phyloP scores from a whole-genome alignment of 2,888 invertebrate species.

The Trissolcus japonicus region DNA sequence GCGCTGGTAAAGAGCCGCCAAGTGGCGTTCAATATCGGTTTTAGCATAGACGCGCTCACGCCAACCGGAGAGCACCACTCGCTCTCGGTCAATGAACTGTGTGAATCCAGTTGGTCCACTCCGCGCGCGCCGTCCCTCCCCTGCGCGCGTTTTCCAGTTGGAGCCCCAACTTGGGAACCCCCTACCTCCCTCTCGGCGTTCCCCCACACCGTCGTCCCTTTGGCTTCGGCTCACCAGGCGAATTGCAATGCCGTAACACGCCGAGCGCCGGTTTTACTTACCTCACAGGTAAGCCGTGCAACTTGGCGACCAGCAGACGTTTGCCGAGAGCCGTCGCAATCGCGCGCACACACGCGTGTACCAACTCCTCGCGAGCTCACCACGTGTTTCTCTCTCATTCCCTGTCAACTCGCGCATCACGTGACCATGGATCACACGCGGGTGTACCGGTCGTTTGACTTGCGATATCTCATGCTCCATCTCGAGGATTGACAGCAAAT shows the following conservation, averaged over 20 bases:
- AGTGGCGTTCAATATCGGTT: constrained; percentile 59
- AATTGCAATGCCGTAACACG: constrained; percentile 75
- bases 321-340: constrained; percentile 58
- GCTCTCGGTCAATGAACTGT: constrained; percentile 76
- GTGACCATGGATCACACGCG: constrained; percentile 50
- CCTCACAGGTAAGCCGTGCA: constrained; percentile 73
- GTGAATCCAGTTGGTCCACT: constrained; percentile 76
- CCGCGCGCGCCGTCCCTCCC: constrained; percentile 61
- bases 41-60: constrained; percentile 55
- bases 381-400: not conserved
- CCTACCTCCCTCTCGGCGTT: constrained; percentile 34
- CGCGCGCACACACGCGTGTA: constrained; percentile 51
- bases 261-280: constrained; percentile 73
- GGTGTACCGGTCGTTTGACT: constrained; percentile 34
- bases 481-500: constrained; percentile 22
- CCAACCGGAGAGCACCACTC: not conserved
- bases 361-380: not conserved
- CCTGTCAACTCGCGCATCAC: constrained; percentile 13
- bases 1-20: constrained; percentile 53
- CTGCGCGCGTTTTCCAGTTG: constrained; percentile 48
- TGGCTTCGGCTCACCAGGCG: constrained; percentile 58
- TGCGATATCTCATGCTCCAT: constrained; percentile 15
- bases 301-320: constrained; percentile 19
- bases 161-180: constrained; percentile 59
- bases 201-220: constrained; percentile 50